Conservation (phyloP, 2,113 vertebrate genomes). For the Cathartes aura region DNA sequence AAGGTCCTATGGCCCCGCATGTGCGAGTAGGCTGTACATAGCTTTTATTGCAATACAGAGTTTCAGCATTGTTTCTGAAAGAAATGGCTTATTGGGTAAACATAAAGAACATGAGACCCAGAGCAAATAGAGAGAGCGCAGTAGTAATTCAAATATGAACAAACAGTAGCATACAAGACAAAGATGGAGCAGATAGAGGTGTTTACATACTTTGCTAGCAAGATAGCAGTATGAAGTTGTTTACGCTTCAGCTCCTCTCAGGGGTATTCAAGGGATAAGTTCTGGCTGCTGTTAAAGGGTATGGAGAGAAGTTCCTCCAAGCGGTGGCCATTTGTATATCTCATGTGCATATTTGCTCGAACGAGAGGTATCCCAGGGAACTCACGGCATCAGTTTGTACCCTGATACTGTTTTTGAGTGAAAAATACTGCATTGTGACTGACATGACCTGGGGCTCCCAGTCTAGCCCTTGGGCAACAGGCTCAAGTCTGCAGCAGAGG, state of each 20-base stretch:
- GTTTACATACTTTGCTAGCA: background rate
- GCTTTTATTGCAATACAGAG: background rate
- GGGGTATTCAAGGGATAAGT: background rate
- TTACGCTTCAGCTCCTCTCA: background rate
- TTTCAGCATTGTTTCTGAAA: background rate
- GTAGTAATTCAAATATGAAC: background rate
- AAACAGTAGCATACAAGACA: background rate
- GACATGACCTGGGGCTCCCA: background rate
- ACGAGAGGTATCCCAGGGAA: background rate
- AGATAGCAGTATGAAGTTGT: background rate
- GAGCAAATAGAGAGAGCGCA: background rate
- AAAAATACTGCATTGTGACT: background rate
- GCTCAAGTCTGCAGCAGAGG: background rate
- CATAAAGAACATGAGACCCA: background rate
- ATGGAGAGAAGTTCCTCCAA: background rate
- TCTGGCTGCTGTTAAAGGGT: background rate
- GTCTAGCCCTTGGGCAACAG: too few relatives aligned
- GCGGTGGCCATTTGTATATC: background rate
- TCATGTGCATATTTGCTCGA: background rate
- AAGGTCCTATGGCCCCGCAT: background rate
- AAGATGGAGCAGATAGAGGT: background rate
- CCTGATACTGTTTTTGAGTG: background rate
- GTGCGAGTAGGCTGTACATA: fast-evolving
- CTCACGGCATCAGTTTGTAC: fast-evolving
- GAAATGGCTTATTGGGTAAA: background rate